These are phyloP conservation scores for Actenoides lindsayi DNA, from an alignment of 2,113 vertebrate species.

Conservation along the genomic window DNA sequence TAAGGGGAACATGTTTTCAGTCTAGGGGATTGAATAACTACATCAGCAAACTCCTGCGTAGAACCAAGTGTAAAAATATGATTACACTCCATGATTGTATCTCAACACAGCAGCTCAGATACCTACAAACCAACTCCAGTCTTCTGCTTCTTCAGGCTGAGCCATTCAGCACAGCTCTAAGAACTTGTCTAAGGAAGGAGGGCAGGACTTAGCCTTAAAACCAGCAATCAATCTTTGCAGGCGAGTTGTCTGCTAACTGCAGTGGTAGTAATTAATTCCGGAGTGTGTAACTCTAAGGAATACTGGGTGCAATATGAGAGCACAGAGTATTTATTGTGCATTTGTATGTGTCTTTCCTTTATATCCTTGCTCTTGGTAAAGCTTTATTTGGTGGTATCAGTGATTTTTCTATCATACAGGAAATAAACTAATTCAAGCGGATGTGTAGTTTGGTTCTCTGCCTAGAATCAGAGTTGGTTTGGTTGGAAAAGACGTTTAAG, in stretches of 20 bases:
- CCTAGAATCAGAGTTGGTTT: too few relatives aligned
- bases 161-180: neutral
- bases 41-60: neutral
- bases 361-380: neutral
- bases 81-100: neutral
- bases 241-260: neutral
- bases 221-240: neutral
- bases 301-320: neutral
- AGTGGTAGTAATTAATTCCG: neutral
- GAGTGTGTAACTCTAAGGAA: neutral
- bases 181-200: neutral
- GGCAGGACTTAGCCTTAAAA: neutral
- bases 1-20: neutral
- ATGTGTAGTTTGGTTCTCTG: neutral
- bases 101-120: neutral
- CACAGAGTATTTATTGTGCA: neutral
- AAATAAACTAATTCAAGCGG: slow-evolving; percentile 40
- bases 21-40: neutral
- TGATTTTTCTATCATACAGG: neutral
- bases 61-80: neutral
- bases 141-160: neutral
- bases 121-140: neutral
- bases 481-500: too few relatives aligned
- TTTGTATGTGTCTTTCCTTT: neutral
- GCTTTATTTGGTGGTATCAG: neutral